Conservation (phyloP, 2,113 vertebrate species). For the Nesospiza acunhae region DNA sequence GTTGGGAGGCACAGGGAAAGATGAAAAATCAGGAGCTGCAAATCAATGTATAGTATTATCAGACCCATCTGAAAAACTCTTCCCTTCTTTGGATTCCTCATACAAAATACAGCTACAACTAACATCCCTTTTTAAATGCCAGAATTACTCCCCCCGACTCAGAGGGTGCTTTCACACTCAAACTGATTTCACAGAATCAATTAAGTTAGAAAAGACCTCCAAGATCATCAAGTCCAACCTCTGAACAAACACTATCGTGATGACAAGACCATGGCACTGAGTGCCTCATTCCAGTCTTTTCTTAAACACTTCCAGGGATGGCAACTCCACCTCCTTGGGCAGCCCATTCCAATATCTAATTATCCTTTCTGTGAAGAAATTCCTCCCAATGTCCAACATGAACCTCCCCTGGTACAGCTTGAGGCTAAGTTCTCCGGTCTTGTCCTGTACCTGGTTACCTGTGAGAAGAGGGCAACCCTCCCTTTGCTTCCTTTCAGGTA, state of each 20-base stretch:
- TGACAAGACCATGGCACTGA: background rate
- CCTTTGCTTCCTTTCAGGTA: background rate
- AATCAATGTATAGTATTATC: background rate
- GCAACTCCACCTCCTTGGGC: background rate
- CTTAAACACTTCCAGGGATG: background rate
- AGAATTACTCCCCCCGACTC: background rate
- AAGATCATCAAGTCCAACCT: background rate
- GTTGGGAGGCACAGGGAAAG: accelerated
- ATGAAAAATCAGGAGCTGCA: background rate
- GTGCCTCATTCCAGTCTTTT: background rate
- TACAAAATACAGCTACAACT: background rate
- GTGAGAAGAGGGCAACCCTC: background rate
- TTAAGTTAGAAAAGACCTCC: background rate
- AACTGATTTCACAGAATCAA: background rate
- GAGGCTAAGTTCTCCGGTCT: background rate
- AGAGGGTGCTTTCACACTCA: background rate
- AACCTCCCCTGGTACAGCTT: background rate
- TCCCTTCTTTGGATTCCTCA: background rate
- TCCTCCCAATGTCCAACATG: background rate
- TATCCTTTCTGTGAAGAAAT: background rate
- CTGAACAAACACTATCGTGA: background rate
- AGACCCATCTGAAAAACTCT: background rate
- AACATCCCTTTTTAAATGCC: background rate
- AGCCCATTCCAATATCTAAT: background rate
- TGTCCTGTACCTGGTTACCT: accelerated